These are phyloP conservation scores for Oligia fasciuncula DNA, from an alignment of 2,888 invertebrate genomes.

Conservation along the genomic window DNA sequence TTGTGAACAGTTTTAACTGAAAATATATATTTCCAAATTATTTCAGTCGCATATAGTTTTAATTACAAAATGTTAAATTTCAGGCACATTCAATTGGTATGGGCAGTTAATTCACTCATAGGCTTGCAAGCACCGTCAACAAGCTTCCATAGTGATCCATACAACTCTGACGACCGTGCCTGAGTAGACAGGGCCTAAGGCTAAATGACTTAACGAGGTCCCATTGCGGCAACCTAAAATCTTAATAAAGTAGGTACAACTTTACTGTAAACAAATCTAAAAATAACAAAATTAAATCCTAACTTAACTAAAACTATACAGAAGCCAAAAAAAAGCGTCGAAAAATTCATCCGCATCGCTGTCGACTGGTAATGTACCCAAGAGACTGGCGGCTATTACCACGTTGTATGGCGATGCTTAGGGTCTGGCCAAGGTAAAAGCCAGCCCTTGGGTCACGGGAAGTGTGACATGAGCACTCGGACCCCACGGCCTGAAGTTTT, in stretches of 20 bases:
- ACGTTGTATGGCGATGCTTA: too few species aligned
- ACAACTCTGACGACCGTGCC: neutral
- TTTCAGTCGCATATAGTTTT: neutral
- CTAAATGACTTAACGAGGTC: neutral
- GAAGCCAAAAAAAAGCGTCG: too few species aligned
- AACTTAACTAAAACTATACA: too few species aligned
- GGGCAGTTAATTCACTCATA: neutral
- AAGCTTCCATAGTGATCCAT: neutral
- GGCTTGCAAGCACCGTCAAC: neutral
- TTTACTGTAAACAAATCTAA: too few species aligned
- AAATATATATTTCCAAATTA: constrained; percentile 24
- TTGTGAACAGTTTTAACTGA: constrained; percentile 94
- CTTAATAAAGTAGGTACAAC: neutral
- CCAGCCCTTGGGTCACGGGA: too few species aligned
- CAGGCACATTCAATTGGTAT: neutral
- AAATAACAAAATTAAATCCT: too few species aligned
- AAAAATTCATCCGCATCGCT: too few species aligned
- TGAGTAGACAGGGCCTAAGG: neutral
- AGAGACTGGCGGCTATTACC: too few species aligned
- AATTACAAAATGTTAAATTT: neutral
- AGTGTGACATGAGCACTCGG: too few species aligned
- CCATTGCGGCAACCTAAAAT: neutral
- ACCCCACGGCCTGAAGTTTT: too few species aligned
- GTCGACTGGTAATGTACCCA: too few species aligned
- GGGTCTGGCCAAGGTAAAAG: too few species aligned